phyloP scores from a whole-genome alignment of 2,797 vertebrate species.

The Gouania willdenowi region DNA sequence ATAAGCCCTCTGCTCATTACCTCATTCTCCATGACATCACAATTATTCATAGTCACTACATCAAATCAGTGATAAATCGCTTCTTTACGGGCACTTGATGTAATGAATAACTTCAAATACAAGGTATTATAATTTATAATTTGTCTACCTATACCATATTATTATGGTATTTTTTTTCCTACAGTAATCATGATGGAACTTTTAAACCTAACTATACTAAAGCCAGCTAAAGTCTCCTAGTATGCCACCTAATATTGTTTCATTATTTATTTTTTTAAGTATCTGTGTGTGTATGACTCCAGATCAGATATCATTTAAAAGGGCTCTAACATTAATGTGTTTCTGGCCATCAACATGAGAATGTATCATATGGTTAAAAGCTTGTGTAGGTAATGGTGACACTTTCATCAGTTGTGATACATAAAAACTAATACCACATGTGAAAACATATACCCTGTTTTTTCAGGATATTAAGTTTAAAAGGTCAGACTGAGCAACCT shows the following conservation, averaged over 20 bases:
- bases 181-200: too few relatives aligned
- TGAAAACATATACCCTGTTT: neutral
- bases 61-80: constrained; percentile 39
- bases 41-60: constrained; percentile 33
- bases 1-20: constrained; percentile 30
- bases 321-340: neutral
- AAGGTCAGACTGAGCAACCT: neutral
- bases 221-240: too few relatives aligned
- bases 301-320: neutral
- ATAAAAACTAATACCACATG: constrained; percentile 3
- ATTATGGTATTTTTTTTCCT: too few relatives aligned
- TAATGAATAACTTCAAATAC: too few relatives aligned
- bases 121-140: too few relatives aligned
- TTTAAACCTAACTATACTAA: too few relatives aligned
- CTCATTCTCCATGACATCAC: constrained; percentile 44
- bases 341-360: neutral
- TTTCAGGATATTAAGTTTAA: neutral
- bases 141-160: too few relatives aligned
- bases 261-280: too few relatives aligned
- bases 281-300: too few relatives aligned
- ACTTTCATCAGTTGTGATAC: constrained; percentile 5
- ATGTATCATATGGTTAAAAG: neutral
- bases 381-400: neutral
- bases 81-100: neutral
- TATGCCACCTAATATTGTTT: too few relatives aligned